A percentile compares a stretch with the other conserved stretches of the same genome.
Conservation (phyloP, 2,797 vertebrate genomes). For the Podargus strigoides region DNA sequence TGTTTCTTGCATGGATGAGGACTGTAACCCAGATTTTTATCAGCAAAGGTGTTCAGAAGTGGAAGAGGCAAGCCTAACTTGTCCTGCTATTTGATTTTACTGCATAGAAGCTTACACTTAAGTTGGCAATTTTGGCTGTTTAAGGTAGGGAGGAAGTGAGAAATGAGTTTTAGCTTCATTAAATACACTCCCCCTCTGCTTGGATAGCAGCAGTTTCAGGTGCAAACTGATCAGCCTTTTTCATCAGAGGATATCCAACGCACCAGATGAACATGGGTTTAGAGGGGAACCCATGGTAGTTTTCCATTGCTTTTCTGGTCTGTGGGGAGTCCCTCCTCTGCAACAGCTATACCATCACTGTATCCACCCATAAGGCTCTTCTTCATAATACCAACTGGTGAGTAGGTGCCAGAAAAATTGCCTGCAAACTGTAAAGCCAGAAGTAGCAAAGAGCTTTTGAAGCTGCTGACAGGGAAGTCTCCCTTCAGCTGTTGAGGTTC, state of each 20-base stretch:
- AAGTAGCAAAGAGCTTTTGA: neutral
- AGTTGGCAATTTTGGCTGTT: neutral
- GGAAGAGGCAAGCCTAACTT: slow-evolving; percentile 7
- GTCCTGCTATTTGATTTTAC: slow-evolving; percentile 1
- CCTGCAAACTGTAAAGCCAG: neutral
- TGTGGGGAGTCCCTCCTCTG: neutral
- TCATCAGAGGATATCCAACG: neutral
- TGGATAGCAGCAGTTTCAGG: neutral
- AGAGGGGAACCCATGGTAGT: neutral
- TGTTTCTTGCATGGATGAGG: neutral
- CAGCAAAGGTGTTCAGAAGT: slow-evolving; percentile 8
- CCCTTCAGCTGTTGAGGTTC: neutral
- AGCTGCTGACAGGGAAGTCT: neutral
- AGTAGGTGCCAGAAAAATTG: neutral
- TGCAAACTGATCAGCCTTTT: neutral
- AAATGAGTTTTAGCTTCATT: neutral
- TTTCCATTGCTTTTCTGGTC: neutral
- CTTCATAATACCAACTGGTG: neutral
- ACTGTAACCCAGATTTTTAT: slow-evolving; percentile 16
- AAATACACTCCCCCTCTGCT: neutral
- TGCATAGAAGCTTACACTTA: neutral
- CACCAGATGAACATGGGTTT: neutral
- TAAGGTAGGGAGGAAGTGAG: neutral
- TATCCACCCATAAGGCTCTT: neutral
- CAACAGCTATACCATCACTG: neutral